Evolutionary conservation across 2,888 invertebrate species (phyloP).

Genomic region (Drosophila acutilabella): DNA sequence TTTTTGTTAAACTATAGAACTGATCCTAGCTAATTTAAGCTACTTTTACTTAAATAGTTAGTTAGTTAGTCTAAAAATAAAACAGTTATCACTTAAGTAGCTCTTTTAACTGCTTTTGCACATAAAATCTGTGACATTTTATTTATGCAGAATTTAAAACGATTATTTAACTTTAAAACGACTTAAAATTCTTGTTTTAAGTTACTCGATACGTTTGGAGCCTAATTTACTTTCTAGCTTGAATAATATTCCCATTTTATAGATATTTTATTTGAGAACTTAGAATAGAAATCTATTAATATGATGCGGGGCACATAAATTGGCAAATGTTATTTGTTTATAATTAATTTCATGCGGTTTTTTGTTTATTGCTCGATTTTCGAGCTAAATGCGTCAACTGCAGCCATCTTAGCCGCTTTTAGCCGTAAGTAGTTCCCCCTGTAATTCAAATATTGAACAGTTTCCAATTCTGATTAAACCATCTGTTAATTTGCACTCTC

Average conservation of each 20-base stretch:
- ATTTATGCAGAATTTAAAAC: conserved; percentile 21
- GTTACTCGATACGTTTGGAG: conserved; percentile 6
- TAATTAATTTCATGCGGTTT: conserved; percentile 63
- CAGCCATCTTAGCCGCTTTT: conserved; percentile 19
- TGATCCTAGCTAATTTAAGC: no score
- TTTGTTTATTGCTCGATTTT: conserved; percentile 51
- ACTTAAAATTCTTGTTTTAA: conserved; percentile 18
- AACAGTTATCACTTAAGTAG: no score
- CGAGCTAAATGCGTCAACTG: conserved; percentile 47
- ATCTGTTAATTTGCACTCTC: conserved; percentile 71
- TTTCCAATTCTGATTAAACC: conserved; percentile 44
- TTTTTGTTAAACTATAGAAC: no score
- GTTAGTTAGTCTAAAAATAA: no score
- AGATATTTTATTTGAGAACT: conserved; percentile 35
- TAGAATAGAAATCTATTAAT: conserved; percentile 52
- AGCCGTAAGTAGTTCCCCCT: conserved; percentile 30
- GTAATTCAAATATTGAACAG: conserved; percentile 48
- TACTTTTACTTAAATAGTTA: no score
- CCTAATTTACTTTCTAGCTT: conserved; percentile 6
- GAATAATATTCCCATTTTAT: conserved; percentile 33
- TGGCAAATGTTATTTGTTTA: conserved; percentile 66
- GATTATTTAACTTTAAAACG: conserved; percentile 8
- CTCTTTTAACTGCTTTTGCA: conserved; percentile 3
- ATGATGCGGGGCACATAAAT: conserved; percentile 60
- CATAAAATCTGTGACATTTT: conserved; percentile 19